These are phyloP conservation scores for Otus sunia DNA, from an alignment of 2,113 vertebrate species.

Conservation along the genomic window DNA sequence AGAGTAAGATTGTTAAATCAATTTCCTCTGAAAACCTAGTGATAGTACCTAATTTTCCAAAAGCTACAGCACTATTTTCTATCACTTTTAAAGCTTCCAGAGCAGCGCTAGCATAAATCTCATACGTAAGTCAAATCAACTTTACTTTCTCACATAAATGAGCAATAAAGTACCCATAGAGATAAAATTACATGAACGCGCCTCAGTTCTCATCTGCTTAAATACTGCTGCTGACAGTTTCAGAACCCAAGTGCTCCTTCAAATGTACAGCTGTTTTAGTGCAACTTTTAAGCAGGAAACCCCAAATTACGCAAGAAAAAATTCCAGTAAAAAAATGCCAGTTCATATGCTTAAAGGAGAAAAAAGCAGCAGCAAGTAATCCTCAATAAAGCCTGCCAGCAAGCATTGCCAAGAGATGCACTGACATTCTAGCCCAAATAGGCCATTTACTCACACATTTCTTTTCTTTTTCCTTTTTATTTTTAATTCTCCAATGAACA, in stretches of 20 bases:
- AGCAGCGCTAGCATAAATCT: not conserved
- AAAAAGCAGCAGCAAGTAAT: not conserved
- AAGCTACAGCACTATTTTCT: not conserved
- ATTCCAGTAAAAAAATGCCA: not conserved
- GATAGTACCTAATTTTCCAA: not conserved
- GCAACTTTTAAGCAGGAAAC: not conserved
- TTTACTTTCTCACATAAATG: not conserved
- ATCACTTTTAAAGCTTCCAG: not conserved
- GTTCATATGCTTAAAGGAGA: not conserved
- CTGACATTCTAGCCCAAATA: not conserved
- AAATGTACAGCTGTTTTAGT: not conserved
- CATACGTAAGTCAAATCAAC: not conserved
- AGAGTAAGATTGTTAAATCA: not conserved
- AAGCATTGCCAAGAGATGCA: constrained; percentile 16
- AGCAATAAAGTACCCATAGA: not conserved
- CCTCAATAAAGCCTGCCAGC: not conserved
- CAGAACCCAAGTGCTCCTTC: not conserved
- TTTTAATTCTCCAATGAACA: not conserved
- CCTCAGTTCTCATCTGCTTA: not conserved
- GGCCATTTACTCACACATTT: not conserved
- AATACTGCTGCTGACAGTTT: not conserved
- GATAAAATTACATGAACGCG: not conserved
- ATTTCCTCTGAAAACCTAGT: not conserved
- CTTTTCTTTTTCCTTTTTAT: not conserved
- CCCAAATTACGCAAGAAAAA: not conserved